phyloP scores from a whole-genome alignment of 2,113 vertebrate species.

The Pavo muticus region DNA sequence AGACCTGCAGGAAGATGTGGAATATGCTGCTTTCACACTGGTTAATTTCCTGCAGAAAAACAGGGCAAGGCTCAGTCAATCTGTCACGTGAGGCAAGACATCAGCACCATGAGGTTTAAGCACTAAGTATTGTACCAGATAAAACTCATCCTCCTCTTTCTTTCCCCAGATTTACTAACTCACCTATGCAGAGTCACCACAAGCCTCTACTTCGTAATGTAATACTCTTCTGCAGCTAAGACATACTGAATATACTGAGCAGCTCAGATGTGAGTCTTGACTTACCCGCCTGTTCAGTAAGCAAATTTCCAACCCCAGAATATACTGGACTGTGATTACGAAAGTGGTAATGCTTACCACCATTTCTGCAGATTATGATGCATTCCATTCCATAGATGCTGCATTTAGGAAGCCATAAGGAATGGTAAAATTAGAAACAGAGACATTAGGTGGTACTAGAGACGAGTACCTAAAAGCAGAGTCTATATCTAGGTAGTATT shows the following conservation, averaged over 20 bases:
- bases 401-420: conserved; percentile 15
- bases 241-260: neutral
- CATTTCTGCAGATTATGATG: conserved; percentile 3
- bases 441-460: neutral
- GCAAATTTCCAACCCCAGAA: conserved; percentile 35
- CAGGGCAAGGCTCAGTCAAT: neutral
- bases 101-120: neutral
- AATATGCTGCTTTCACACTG: neutral
- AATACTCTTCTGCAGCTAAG: neutral
- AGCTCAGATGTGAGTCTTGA: neutral
- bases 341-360: neutral
- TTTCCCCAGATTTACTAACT: neutral
- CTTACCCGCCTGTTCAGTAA: neutral
- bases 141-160: neutral
- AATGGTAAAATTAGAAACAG: neutral
- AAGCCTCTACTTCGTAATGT: neutral
- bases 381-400: neutral
- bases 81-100: neutral
- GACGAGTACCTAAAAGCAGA: neutral
- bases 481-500: neutral
- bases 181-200: neutral
- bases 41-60: conserved; percentile 11
- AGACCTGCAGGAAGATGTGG: neutral
- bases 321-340: conserved; percentile 27
- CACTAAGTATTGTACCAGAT: neutral